Evolutionary conservation across 2,113 vertebrate species (phyloP), one percentile per base, ranked within the genome.

Genomic region (Tenrec ecaudatus): DNA sequence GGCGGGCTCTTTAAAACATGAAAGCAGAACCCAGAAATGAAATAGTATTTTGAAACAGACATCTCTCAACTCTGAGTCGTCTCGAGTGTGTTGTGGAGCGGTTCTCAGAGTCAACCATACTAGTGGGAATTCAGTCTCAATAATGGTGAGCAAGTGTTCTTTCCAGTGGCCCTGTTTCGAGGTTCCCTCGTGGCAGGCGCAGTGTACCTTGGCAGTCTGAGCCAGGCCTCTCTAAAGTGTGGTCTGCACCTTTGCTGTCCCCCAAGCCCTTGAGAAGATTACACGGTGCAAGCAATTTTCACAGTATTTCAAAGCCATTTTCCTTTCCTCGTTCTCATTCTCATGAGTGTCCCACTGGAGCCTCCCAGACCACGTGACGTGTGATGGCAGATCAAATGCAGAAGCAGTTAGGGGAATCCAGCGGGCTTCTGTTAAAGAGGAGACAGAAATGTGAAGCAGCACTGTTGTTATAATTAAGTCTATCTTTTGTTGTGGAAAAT

Each of bases 1-100:
- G 47, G 47, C 11, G 47, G 47, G 47, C 11, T 53, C 47, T 53
- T 12, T 53, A 53, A 53, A 53, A 53, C 47, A 53, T 89, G 92
- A 78, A 95, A 77, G 33, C 60, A 86, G 40, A 89, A 79, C 93
- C 79, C 85, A 88, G 53, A 95, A 85, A 66, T 77, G 79, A 88
- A 94, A 19, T 64, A 64, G 8, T 23, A 64, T 64, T 27, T 64
- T 53, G 47, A 53, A 53, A 53, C 47, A 53, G 40, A 40, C 6
- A 53, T 53, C 5, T 47, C 43, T 47, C 43, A 53, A 53, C 47
- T 53, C 47, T 53, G 4, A 53, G 47, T 53, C 2, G 47, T 53
- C 47, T 53, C 47, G 47, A 53, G 47, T 53, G 11, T 53, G 47
- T 53, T 53, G 47, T 53, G 6, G 47, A 14, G 6, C 47, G 12